Evolutionary conservation across 2,113 vertebrate genomes (phyloP), one percentile per base, ranked within the genome.

Genomic region (Lepisosteus oculatus): DNA sequence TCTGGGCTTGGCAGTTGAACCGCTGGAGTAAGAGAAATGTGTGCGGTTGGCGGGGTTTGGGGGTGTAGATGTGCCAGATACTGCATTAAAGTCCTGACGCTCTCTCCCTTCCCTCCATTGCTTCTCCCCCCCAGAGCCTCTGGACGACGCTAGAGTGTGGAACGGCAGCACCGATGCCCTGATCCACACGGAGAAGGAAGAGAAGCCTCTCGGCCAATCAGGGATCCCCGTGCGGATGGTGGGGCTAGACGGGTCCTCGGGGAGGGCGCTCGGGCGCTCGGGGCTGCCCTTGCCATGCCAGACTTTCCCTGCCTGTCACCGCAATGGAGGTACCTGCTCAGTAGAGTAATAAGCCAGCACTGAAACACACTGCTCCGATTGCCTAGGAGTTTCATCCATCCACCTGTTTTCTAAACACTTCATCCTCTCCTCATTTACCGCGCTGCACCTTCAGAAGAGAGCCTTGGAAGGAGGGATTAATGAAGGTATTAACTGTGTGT

Each of bases 261-360:
- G 76, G 84, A 94, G 92, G 82, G 87, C 90, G 55, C 84, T 92
- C 70, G 87, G 89, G 0, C 89, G 94, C 71, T 86, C 88, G 0
- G 92, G 91, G 41, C 82, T 95, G 55, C 94, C 94, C 29, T 78
- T 94, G 67, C 95, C 95, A 73, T 97, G 95, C 83, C 95, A 95
- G 82, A 95, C 95, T 13, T 95, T 97, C 73, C 95, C 95, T 0
- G 92, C 94, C 76, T 96, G 94, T 84, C 94, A 90, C 68, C 85
- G 94, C 8, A 96, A 95, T 2, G 93, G 94, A 93, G 95, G 95
- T 96, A 51, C 29, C 29, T 29, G 29, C 29, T 29, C 29, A 29
- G 29, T 29, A 29, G 29, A 29, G 29, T 29, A 29, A 29, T 29
- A 29, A 29, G 80, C 80, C 77, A 29, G 63, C 45, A 56, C 3